Evolutionary conservation across 2,113 vertebrate genomes (phyloP), one percentile per base, ranked within the genome.

Genomic region (Dunckerocampus dactyliophorus): DNA sequence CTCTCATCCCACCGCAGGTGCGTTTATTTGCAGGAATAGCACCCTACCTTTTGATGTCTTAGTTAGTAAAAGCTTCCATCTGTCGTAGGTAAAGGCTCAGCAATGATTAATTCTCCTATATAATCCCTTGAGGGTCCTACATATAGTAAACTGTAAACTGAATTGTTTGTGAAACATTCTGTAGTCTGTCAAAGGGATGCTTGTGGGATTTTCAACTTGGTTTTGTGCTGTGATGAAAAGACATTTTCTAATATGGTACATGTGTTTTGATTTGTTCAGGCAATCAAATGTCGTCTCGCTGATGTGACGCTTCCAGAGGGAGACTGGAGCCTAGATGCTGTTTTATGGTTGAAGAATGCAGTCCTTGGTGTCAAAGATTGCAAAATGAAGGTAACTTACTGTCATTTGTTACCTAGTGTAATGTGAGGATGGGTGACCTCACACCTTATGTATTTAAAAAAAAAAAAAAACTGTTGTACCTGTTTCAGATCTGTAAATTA

Each of bases 1-100:
- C 89, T 59, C 66, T 90, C 51, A 90, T 98, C 53, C 95, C 97
- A 42, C 90, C 93, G 70, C 96, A 95, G 94, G 97, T 98, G 84
- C 64, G 78, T 37, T 8, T 42, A 0, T 37, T 6, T 55, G 7
- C 17, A 20, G 12, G 8, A 21, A 21, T 13, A 11, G 13, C 37
- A 37, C 50, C 7, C 20, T 45, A 17, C 22, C 14, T 14, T 6
- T 16, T 51, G 22, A 62, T 31, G n/a, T 54, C 11, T 24, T 3
- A 8, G 4, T 57, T 45, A 0, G n/a, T n/a, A n/a, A n/a, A 58
- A 53, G 9, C 10, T 19, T 24, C 6, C 39, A 3, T 42, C 12
- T 34, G 1, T 31, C 5, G 17, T 21, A 28, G 1, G 20, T 22
- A 17, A 31, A 59, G n/a, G 0, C 17, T 50, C 3, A 31, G 7